phyloP scores from a whole-genome alignment of 2,113 vertebrate species.

The Anseranas semipalmata region DNA sequence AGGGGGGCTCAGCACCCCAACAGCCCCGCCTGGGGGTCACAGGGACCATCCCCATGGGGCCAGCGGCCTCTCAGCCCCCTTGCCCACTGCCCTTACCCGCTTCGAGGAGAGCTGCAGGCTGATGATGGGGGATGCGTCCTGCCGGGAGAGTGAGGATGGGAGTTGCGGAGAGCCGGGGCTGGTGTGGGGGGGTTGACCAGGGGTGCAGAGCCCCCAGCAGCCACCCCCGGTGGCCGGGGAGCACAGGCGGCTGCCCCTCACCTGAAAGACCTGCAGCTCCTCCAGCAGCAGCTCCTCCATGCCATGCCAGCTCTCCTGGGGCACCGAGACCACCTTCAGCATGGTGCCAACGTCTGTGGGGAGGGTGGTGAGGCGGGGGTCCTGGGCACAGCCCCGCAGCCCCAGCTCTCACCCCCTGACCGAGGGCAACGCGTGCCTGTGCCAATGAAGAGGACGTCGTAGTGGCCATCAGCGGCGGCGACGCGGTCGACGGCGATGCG shows the following conservation, averaged over 20 bases:
- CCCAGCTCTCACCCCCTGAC: neutral
- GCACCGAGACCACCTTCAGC: conserved; percentile 93
- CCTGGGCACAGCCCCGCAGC: neutral
- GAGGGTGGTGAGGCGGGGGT: neutral
- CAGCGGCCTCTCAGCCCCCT: neutral
- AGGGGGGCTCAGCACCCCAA: neutral
- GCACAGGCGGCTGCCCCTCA: conserved; percentile 45
- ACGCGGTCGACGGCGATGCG: conserved; percentile 90
- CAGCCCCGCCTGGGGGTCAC: fast-evolving
- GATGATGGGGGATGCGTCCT: conserved; percentile 88
- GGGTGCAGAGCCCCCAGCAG: fast-evolving
- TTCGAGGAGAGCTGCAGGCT: conserved; percentile 97
- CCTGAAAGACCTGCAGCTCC: conserved; percentile 94
- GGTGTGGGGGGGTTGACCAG: neutral
- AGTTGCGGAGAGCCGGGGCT: fast-evolving
- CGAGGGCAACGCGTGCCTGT: conserved; percentile 80
- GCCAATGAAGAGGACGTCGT: conserved; percentile 96
- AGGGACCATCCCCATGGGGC: neutral
- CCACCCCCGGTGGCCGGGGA: neutral
- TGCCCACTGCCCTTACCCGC: conserved; percentile 77
- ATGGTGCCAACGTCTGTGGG: conserved; percentile 88
- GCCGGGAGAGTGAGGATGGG: neutral
- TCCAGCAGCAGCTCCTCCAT: conserved; percentile 92
- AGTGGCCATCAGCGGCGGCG: conserved; percentile 90
- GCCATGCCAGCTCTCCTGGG: conserved; percentile 86